A percentile compares a stretch with the other conserved stretches of the same genome.
phyloP scores from a whole-genome alignment of 1,140 invertebrate species.

The Pararge aegeria region DNA sequence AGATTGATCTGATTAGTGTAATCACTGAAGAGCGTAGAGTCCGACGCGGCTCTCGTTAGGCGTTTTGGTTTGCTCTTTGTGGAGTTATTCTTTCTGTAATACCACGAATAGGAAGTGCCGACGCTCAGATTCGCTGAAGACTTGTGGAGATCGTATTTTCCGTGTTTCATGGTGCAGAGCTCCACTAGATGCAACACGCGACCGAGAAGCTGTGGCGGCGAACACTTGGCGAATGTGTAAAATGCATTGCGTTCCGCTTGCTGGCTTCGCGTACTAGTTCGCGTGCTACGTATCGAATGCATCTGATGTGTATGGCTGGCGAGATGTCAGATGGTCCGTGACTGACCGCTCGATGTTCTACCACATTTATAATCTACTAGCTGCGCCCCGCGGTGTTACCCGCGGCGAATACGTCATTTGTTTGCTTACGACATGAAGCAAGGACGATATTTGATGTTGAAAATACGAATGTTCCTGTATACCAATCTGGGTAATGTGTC shows the following conservation, averaged over 20 bases:
- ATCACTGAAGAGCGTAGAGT: slow-evolving; percentile 78
- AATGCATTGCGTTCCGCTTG: slow-evolving; percentile 60
- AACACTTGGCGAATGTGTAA: slow-evolving; percentile 54
- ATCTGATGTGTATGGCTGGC: slow-evolving; percentile 48
- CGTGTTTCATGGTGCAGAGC: slow-evolving; percentile 79
- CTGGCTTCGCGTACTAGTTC: slow-evolving; percentile 39
- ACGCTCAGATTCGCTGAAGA: slow-evolving; percentile 74
- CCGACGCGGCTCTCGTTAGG: slow-evolving; percentile 60
- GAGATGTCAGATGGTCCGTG: slow-evolving; percentile 50
- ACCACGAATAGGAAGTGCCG: slow-evolving; percentile 75
- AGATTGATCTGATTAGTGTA: slow-evolving; percentile 75
- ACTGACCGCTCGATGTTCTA: slow-evolving; percentile 39
- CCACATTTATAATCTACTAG: slow-evolving; percentile 36
- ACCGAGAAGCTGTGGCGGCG: slow-evolving; percentile 48
- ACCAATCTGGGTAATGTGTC: too few species aligned
- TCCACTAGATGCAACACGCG: slow-evolving; percentile 48
- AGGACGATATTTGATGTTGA: too few species aligned
- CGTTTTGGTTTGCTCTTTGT: slow-evolving; percentile 54
- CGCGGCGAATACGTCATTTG: too few species aligned
- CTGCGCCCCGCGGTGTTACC: too few species aligned
- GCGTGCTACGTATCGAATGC: slow-evolving; percentile 54
- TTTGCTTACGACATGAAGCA: too few species aligned
- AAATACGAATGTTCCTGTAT: too few species aligned
- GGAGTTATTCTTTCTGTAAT: slow-evolving; percentile 71
- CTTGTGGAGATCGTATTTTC: slow-evolving; percentile 81